Evolutionary conservation across 2,113 vertebrate species (phyloP), one percentile per base, ranked within the genome.

Genomic region (Arizona elegans): DNA sequence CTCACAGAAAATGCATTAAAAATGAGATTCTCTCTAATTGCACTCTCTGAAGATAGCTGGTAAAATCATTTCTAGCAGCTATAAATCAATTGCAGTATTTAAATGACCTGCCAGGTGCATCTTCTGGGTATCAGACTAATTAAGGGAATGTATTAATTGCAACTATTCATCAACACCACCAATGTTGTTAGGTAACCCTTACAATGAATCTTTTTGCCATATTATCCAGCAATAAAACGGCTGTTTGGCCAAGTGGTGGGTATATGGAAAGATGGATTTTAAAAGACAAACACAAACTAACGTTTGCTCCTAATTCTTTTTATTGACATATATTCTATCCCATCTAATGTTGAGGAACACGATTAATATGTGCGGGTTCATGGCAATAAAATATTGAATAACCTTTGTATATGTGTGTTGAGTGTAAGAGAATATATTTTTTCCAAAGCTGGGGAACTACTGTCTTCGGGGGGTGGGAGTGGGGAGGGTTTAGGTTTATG

Each of bases 11-110:
- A 97, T 96, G 96, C 96, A 97, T 97, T 94, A 97, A 89, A 98
- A 98, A 98, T 95, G 95, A 97, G 98, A 98, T 97, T 96, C 95
- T 94, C 97, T 98, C 97, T 98, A 98, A 98, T 98, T 98, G 97
- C 98, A 96, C 96, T 97, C 97, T 98, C 97, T 97, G 97, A 97
- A 98, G 97, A 97, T 97, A 97, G 97, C 97, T 96, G 91, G 97
- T 98, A 97, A 98, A 97, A 98, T 98, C 88, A 98, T 98, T 98
- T 97, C 97, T 97, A 98, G 97, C 96, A 98, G 97, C 97, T 97
- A 98, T 98, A 98, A 98, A 98, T 98, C 98, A 98, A 98, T 98
- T 97, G 97, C 96, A 97, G 97, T 98, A 98, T 98, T 98, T 98
- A 98, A 98, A 98, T 98, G 97, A 98, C 97, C 98, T 98, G 98